Evolutionary conservation across 2,797 vertebrate species (phyloP), one percentile per base, ranked within the genome.

Genomic region (Myotis myotis): DNA sequence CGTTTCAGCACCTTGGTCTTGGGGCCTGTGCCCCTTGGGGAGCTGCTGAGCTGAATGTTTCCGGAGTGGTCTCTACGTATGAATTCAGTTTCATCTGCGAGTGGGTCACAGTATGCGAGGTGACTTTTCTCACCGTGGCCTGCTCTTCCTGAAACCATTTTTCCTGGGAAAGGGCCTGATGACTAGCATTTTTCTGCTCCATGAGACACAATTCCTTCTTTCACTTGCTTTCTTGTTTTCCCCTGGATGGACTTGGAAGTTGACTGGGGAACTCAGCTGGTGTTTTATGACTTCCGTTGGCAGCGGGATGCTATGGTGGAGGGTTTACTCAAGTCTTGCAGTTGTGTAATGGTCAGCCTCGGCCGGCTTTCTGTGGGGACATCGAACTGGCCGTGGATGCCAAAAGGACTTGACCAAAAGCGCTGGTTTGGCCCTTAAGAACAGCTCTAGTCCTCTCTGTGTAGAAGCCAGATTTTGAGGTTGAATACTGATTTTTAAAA

Each of bases 241-340:
- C 95, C 87, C 92, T 15, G 53, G 94, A 94, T 93, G 78, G 91
- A 92, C 49, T 74, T 93, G 96, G 94, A 97, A 95, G 96, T 91
- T 95, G 95, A 97, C 87, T 96, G 96, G 97, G 97, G 97, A 97
- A 96, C 96, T 95, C 96, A 97, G 97, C 94, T 96, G 96, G 94
- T 97, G 87, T 97, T 97, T 72, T 47, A 79, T 95, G 80, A 71
- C 74, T 84, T 75, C 66, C 23, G 94, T 93, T 95, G 95, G 96
- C 96, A 53, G 95, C 1, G 3, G 7, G 66, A 41, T 38, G 87
- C 94, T 36, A 15, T 81, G 96, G 97, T 95, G 91, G 85, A 96
- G 95, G 95, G n/a, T 78, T 87, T 96, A 90, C 95, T 97, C 87
- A 96, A 96, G 95, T 79, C 86, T 81, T 72, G 96, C 95, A 79